Evolutionary conservation across 2,888 invertebrate genomes (phyloP).

Genomic region (Torymus aiolomorphi): DNA sequence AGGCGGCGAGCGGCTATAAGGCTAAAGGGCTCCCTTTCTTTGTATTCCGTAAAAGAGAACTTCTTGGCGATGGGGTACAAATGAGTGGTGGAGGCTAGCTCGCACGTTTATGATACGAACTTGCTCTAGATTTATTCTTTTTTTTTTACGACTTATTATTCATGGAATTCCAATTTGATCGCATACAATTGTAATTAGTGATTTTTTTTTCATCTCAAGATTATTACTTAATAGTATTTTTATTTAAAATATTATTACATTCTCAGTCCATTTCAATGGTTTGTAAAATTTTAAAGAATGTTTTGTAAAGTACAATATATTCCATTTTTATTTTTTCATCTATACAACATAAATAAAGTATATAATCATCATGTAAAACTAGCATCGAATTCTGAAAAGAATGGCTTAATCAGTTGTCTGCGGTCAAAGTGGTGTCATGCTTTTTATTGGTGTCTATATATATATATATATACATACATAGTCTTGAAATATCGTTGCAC

Average conservation of each 20-base stretch:
- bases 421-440: conserved; percentile 71
- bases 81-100: conserved; percentile 67
- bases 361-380: too few species aligned
- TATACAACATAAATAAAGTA: too few species aligned
- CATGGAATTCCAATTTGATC: conserved; percentile 57
- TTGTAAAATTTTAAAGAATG: too few species aligned
- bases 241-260: too few species aligned
- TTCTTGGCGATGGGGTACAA: conserved; percentile 66
- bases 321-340: too few species aligned
- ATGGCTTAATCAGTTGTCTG: conserved; percentile 59
- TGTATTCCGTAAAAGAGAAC: conserved; percentile 43
- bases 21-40: conserved; percentile 19
- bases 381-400: not conserved
- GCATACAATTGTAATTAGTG: conserved; percentile 37
- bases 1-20: not conserved
- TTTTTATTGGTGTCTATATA: conserved; percentile 73
- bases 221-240: too few species aligned
- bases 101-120: conserved; percentile 59
- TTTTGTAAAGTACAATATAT: not conserved
- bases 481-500: conserved; percentile 51
- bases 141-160: conserved; percentile 58
- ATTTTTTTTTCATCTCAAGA: too few species aligned
- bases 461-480: conserved; percentile 62
- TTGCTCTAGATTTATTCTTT: conserved; percentile 65
- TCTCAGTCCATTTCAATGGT: too few species aligned